Base-by-base conservation (phyloP, 2,797 vertebrate species). In the Mus caroli region DNA sequence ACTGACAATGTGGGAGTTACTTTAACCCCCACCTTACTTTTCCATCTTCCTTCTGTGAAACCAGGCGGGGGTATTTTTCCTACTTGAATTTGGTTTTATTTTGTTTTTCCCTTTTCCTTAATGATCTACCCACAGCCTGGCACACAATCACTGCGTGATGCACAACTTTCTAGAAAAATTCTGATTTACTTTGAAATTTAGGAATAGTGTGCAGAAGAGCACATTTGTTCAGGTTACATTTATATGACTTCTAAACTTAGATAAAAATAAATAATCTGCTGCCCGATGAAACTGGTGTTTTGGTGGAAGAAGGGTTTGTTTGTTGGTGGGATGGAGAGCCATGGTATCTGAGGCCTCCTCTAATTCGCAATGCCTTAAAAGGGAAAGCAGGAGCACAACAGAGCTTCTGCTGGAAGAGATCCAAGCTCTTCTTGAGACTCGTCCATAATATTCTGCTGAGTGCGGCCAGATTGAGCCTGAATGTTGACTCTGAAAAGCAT, bases 351-450 rank as follows among this genome's bases (percentile, higher is more conserved):
- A 94, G 40, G 11, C 80, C 56, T 67, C 60, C 40, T 91, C 58
- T 58, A 84, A 80, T 82, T 91, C 90, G 60, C 91, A 91, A 88
- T 58, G 90, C 96, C 94, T 96, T 97, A 96, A 94, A 97, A 96
- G 97, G 97, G 86, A 43, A 96, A 86, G 67, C 54, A 34, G 93
- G 52, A 56, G 34, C 52, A 50, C 3, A 69, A 2, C 11, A 31
- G 69, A 19, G 43, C 60, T 73, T 90, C 6, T 22, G 26, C 73
- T 96, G 97, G 96, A 92, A 1, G 0, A 0, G 37, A 17, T 54
- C 88, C 73, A 87, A 77, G 28, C 28, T 82, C 28, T 91, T 80
- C 83, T 69, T 89, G 95, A 92, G 75, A 17, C 54, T 56, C 88
- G 94, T 83, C 95, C 93, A 92, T 95, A 93, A 71, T 19, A 14